Conservation (phyloP, 1,140 invertebrate genomes). For the Ridgeia piscesae region DNA sequence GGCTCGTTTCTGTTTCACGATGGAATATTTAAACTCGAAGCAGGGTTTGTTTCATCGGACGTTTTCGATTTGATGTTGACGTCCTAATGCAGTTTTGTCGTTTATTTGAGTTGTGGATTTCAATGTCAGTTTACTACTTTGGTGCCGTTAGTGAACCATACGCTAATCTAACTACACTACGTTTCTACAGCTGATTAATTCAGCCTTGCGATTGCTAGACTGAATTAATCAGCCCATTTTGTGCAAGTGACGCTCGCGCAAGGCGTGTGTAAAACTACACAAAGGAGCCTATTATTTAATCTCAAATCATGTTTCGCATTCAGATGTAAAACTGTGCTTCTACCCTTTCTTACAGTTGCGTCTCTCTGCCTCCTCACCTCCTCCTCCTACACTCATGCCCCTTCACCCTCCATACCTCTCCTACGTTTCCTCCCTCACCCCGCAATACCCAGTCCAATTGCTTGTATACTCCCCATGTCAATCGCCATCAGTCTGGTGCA, state of each 20-base stretch:
- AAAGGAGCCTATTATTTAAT: not conserved
- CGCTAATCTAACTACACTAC: not conserved
- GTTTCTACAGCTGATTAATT: not conserved
- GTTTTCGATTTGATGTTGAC: not conserved
- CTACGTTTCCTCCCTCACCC: too few relatives aligned
- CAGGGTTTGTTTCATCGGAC: not conserved
- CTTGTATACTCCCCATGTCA: too few relatives aligned
- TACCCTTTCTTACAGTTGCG: too few relatives aligned
- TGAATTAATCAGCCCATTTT: not conserved
- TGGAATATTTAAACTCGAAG: not conserved
- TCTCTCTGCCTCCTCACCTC: not conserved
- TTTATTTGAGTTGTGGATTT: too few relatives aligned
- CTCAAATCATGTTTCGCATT: not conserved
- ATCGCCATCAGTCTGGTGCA: too few relatives aligned
- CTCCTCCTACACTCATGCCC: not conserved
- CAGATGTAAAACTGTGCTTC: not conserved
- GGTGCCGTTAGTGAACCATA: not conserved
- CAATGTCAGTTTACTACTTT: too few relatives aligned
- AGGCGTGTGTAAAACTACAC: not conserved
- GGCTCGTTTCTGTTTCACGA: not conserved
- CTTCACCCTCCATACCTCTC: too few relatives aligned
- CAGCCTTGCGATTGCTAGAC: not conserved
- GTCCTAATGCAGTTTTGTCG: not conserved
- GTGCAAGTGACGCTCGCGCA: not conserved
- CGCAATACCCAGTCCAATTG: too few relatives aligned